A percentile compares a stretch with the other conserved stretches of the same genome.
phyloP scores from a whole-genome alignment of 2,888 invertebrate species.

The Catotricha subobsoleta region DNA sequence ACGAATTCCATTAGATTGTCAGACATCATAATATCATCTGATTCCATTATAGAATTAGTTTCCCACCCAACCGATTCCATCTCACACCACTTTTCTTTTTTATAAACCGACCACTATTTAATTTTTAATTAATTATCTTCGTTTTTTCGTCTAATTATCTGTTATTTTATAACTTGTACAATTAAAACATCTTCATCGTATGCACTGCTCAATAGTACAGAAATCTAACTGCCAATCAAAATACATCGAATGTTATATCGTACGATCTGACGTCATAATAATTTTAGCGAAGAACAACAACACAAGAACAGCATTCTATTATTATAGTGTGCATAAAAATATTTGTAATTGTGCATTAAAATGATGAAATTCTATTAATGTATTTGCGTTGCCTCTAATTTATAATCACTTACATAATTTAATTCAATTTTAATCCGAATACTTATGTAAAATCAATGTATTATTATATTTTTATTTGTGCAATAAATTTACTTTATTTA shows the following conservation, averaged over 20 bases:
- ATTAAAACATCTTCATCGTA: neutral
- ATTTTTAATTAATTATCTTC: too few relatives aligned
- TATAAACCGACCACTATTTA: neutral
- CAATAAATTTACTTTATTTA: too few relatives aligned
- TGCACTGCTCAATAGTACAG: neutral
- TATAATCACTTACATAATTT: too few relatives aligned
- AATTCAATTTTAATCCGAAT: too few relatives aligned
- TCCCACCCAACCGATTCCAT: conserved; percentile 1
- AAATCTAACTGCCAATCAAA: neutral
- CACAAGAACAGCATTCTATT: too few relatives aligned
- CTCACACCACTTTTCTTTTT: neutral
- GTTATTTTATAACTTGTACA: neutral
- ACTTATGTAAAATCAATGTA: too few relatives aligned
- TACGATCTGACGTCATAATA: conserved; percentile 2
- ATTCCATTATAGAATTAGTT: neutral
- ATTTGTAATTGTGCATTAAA: too few relatives aligned
- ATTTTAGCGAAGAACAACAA: too few relatives aligned
- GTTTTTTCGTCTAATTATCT: neutral
- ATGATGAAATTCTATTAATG: too few relatives aligned
- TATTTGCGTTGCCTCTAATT: too few relatives aligned
- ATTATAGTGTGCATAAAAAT: too few relatives aligned
- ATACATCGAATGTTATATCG: conserved; percentile 3
- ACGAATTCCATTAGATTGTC: conserved; percentile 2
- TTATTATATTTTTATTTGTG: too few relatives aligned
- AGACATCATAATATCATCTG: conserved; percentile 1